phyloP scores from a whole-genome alignment of 2,113 vertebrate genomes.

The Microtus montanus region DNA sequence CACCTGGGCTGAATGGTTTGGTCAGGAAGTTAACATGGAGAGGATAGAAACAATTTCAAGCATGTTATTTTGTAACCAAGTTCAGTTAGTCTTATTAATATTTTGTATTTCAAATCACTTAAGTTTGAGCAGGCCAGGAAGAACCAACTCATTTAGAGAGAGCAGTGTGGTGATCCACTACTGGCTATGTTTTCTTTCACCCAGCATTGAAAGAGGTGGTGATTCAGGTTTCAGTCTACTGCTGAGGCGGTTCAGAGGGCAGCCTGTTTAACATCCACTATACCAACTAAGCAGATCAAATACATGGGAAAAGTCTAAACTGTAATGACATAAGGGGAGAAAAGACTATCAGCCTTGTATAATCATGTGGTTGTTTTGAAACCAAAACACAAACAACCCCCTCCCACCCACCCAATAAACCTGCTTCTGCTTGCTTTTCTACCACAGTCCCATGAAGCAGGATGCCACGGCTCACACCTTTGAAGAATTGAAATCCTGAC shows the following conservation, averaged over 20 bases:
- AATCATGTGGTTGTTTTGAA: constrained; percentile 17
- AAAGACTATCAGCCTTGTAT: neutral
- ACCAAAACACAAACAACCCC: neutral
- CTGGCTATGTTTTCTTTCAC: neutral
- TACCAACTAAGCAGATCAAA: neutral
- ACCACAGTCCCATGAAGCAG: neutral
- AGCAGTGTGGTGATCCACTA: neutral
- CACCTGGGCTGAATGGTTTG: neutral
- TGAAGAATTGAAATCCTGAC: neutral
- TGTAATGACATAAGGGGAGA: neutral
- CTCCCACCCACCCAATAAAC: neutral
- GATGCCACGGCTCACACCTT: neutral
- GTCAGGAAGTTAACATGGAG: neutral
- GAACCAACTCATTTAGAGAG: neutral
- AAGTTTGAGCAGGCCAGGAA: neutral
- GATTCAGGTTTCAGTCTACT: neutral
- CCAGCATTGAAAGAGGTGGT: neutral
- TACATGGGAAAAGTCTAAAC: neutral
- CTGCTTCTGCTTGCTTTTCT: constrained; percentile 56
- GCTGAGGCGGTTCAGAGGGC: neutral
- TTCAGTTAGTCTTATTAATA: constrained; percentile 20
- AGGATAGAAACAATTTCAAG: neutral
- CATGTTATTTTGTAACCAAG: constrained; percentile 2
- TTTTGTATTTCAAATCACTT: neutral
- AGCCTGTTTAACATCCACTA: neutral